phyloP scores from a whole-genome alignment of 2,888 invertebrate genomes.

The Tachina grossa region DNA sequence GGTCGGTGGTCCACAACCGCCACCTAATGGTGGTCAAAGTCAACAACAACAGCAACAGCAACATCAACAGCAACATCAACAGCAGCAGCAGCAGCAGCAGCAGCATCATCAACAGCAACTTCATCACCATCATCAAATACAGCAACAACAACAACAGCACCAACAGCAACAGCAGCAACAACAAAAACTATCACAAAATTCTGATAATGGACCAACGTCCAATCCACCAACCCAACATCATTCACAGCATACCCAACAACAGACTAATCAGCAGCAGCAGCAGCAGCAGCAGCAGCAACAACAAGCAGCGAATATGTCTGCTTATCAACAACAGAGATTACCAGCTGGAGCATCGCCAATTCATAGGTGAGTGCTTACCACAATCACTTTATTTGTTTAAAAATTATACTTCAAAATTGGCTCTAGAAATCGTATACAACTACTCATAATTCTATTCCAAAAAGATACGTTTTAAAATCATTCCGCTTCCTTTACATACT shows the following conservation, averaged over 20 bases:
- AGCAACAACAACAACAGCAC: constrained; percentile 63
- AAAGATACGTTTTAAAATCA: too few species aligned
- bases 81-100: constrained; percentile 76
- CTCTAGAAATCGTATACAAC: too few species aligned
- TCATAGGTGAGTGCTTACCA: constrained; percentile 80
- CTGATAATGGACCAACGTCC: constrained; percentile 73
- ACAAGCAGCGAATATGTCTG: constrained; percentile 79
- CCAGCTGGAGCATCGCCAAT: constrained; percentile 82
- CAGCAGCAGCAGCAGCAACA: constrained; percentile 66
- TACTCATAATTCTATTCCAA: too few species aligned
- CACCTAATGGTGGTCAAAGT: constrained; percentile 79
- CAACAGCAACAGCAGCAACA: constrained; percentile 73
- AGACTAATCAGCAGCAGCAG: constrained; percentile 74
- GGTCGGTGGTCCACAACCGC: constrained; percentile 83
- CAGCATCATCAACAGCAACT: constrained; percentile 73
- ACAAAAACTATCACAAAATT: constrained; percentile 69
- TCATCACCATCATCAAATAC: constrained; percentile 64
- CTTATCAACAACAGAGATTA: constrained; percentile 82
- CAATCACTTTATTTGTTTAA: constrained; percentile 5
- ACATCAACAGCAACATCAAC: constrained; percentile 74
- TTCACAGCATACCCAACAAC: constrained; percentile 74
- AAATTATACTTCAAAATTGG: too few species aligned
- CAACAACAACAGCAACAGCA: constrained; percentile 78
- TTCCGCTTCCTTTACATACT: too few species aligned
- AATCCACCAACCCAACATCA: constrained; percentile 74